A percentile compares a stretch with the other conserved stretches of the same genome.
Conservation (phyloP, 2,888 invertebrate species). For the Drosophila mettleri region DNA sequence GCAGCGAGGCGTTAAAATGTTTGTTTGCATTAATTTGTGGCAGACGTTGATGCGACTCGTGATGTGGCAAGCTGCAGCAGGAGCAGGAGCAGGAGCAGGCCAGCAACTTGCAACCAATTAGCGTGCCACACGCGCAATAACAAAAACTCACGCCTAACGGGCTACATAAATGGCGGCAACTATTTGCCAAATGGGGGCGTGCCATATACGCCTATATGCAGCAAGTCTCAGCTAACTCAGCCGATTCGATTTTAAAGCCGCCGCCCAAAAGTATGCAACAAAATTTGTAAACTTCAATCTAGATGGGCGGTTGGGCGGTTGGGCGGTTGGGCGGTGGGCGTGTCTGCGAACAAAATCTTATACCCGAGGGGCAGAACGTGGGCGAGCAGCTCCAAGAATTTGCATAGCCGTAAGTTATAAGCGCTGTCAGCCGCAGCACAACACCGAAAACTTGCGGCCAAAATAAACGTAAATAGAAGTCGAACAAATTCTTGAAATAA, state of each 20-base stretch:
- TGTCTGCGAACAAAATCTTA: not conserved
- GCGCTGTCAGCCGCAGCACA: slow-evolving; percentile 49
- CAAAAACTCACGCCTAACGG: slow-evolving; percentile 24
- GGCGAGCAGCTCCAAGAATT: slow-evolving; percentile 28
- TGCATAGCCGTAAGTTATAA: slow-evolving; percentile 49
- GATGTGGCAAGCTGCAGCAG: slow-evolving; percentile 16
- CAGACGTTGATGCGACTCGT: slow-evolving; percentile 59
- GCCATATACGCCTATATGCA: slow-evolving; percentile 24
- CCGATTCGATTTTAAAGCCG: slow-evolving; percentile 42
- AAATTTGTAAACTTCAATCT: slow-evolving; percentile 43
- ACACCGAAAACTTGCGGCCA: slow-evolving; percentile 28
- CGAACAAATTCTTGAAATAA: slow-evolving; percentile 28
- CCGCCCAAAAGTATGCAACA: slow-evolving; percentile 53
- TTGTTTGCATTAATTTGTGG: slow-evolving; percentile 79
- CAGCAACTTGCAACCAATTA: slow-evolving; percentile 56
- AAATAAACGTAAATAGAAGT: slow-evolving; percentile 33
- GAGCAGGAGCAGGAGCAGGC: slow-evolving; percentile 4
- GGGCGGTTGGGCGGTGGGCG: not conserved
- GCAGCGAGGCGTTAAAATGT: slow-evolving; percentile 76
- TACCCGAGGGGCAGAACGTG: slow-evolving; percentile 16
- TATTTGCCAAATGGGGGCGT: slow-evolving; percentile 6
- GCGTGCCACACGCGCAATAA: slow-evolving; percentile 32
- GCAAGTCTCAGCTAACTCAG: slow-evolving; percentile 5
- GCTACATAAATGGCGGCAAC: slow-evolving; percentile 37
- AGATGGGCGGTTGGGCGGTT: not conserved